Base-by-base conservation (phyloP, 2,797 vertebrate species). In the Myoxocephalus aenaeus region DNA sequence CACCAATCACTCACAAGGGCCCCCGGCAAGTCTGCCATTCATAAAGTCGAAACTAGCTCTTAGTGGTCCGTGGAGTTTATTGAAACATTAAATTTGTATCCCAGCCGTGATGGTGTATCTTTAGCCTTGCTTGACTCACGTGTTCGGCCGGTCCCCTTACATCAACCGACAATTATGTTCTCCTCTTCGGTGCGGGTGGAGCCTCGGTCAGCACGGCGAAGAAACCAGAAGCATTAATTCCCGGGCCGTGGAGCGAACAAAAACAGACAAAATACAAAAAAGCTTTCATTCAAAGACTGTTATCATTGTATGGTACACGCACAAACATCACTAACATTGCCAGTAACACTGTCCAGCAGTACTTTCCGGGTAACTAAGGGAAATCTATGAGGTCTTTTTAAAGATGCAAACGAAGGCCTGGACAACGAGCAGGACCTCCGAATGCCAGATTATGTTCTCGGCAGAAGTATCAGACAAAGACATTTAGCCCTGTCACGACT, bases 11-110 rank as follows among this genome's bases (percentile, higher is more conserved):
- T 92, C 91, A 79, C 59, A 87, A 79, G 86, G 90, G 94, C 91
- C 91, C 90, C 92, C 77, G 59, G 94, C 93, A 92, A 93, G 92
- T 92, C 94, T 94, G 89, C 93, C 94, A 96, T 96, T 95, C 95
- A 95, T 96, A 94, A 95, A 94, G 95, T 93, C 90, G 90, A 94
- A 95, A 93, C 93, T 94, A 93, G 92, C 93, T 96, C 86, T 96
- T 96, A 96, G 95, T 93, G 95, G 95, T 96, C 90, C 92, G 65
- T 79, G 70, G 85, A 95, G 93, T 95, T 95, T 95, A 95, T 95
- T 95, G 93, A 95, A 95, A 95, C 94, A 94, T 95, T 94, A 96
- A 94, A 96, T 96, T 94, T 93, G 94, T 91, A 92, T 92, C 89
- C 93, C 92, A 90, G 92, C 87, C 91, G 88, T 94, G 92, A 94